Evolutionary conservation across 64 coral and sea anemone genomes (phyloP).

Genomic region (Anthopleura sola): DNA sequence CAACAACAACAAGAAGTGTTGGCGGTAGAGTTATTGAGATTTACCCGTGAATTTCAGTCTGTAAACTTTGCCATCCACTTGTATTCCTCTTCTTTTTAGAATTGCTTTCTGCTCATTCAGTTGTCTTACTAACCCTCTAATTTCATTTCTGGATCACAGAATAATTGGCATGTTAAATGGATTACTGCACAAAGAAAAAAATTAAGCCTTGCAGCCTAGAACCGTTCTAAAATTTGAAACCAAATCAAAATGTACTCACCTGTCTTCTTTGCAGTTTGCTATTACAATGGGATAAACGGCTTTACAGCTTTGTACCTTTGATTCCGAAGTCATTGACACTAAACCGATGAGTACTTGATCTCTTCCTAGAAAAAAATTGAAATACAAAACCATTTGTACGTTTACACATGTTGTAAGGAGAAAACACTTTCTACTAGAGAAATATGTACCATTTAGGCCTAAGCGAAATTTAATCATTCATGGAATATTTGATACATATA

Average conservation of each 20-base stretch:
- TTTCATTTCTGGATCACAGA: neutral
- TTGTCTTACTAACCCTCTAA: neutral
- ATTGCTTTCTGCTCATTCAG: conserved; percentile 11
- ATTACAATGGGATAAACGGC: conserved; percentile 37
- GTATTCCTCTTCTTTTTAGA: conserved; percentile 14
- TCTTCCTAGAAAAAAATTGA: conserved; percentile 8
- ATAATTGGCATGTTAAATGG: too few relatives aligned
- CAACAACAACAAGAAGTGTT: too few relatives aligned
- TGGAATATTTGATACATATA: too few relatives aligned
- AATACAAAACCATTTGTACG: too few relatives aligned
- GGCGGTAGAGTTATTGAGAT: too few relatives aligned
- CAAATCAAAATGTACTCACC: neutral
- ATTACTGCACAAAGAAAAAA: too few relatives aligned
- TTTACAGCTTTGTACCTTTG: conserved; percentile 8
- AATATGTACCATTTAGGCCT: too few relatives aligned
- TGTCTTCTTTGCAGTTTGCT: conserved; percentile 29
- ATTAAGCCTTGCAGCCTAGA: too few relatives aligned
- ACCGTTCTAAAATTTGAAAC: neutral
- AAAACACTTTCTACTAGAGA: too few relatives aligned
- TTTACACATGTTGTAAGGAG: too few relatives aligned
- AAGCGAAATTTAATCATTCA: too few relatives aligned
- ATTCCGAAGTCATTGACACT: neutral
- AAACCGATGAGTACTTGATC: conserved; percentile 30
- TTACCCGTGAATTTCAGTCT: conserved; percentile 44
- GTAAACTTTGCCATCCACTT: conserved; percentile 40